phyloP scores from a whole-genome alignment of 2,797 vertebrate species.

The Ctenochaetus hawaiiensis region DNA sequence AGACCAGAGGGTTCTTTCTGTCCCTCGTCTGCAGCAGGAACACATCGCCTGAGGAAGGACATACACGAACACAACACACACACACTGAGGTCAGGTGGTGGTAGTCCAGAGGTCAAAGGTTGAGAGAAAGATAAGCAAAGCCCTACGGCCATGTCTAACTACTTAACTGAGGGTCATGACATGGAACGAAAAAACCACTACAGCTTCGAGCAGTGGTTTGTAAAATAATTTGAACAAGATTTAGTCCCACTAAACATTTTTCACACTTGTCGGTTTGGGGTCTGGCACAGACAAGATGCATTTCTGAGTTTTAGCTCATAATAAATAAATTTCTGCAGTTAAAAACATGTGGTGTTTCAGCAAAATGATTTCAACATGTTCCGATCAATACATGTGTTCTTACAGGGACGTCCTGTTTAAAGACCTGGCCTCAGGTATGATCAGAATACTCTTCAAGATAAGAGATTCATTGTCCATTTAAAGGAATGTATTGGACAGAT shows the following conservation, averaged over 20 bases:
- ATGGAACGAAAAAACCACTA: slow-evolving; percentile 16
- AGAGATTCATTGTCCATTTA: slow-evolving; percentile 23
- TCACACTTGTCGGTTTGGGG: neutral
- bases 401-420: slow-evolving; percentile 1
- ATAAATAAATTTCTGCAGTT: neutral
- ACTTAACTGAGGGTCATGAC: slow-evolving; percentile 54
- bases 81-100: slow-evolving; percentile 60
- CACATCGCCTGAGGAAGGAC: slow-evolving; percentile 89
- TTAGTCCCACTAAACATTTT: neutral
- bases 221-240: slow-evolving; percentile 7
- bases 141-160: slow-evolving; percentile 54
- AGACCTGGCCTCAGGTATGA: slow-evolving; percentile 24
- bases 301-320: no score
- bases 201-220: neutral
- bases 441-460: slow-evolving; percentile 34
- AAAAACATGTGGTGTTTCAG: neutral
- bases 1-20: slow-evolving; percentile 94
- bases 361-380: neutral
- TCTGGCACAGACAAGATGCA: neutral
- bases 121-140: slow-evolving; percentile 72
- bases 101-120: slow-evolving; percentile 70
- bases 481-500: slow-evolving; percentile 39
- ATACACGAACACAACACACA: slow-evolving; percentile 49
- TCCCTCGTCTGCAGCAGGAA: slow-evolving; percentile 95
- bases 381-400: neutral